A percentile compares a stretch with the other conserved stretches of the same genome.
Evolutionary conservation across 2,888 invertebrate genomes (phyloP).

Genomic region (Acanthacorydalis orientalis): DNA sequence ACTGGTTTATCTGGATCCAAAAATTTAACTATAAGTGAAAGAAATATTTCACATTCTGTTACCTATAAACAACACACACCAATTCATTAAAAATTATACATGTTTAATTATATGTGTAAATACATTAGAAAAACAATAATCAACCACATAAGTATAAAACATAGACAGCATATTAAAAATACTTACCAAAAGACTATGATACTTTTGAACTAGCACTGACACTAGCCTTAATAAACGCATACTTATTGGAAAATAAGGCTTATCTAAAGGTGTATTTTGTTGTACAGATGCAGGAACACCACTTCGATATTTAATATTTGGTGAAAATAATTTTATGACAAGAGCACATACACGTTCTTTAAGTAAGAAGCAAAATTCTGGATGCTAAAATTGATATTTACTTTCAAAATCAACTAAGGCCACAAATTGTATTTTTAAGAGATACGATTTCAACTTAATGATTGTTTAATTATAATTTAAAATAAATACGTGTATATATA

Average conservation of each 20-base stretch:
- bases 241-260: slow-evolving; percentile 93
- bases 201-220: slow-evolving; percentile 82
- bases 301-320: slow-evolving; percentile 86
- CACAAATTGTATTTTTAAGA: slow-evolving; percentile 2
- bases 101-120: too few relatives aligned
- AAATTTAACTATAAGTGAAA: slow-evolving; percentile 92
- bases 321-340: slow-evolving; percentile 96
- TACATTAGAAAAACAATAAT: too few relatives aligned
- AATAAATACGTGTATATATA: neutral
- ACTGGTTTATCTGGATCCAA: slow-evolving; percentile 90
- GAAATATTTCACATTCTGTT: slow-evolving; percentile 96
- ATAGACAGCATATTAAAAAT: neutral
- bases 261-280: slow-evolving; percentile 54
- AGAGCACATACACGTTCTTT: slow-evolving; percentile 96
- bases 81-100: too few relatives aligned
- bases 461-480: neutral
- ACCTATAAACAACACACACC: slow-evolving; percentile 50
- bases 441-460: neutral
- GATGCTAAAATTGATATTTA: slow-evolving; percentile 45
- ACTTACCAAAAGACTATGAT: slow-evolving; percentile 73
- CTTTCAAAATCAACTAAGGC: slow-evolving; percentile 1
- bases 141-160: neutral
- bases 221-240: slow-evolving; percentile 88
- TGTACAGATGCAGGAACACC: slow-evolving; percentile 36
- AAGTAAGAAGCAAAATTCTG: slow-evolving; percentile 82